Evolutionary conservation across 2,113 vertebrate species (phyloP).

Genomic region (Paracyprichromis sp.): DNA sequence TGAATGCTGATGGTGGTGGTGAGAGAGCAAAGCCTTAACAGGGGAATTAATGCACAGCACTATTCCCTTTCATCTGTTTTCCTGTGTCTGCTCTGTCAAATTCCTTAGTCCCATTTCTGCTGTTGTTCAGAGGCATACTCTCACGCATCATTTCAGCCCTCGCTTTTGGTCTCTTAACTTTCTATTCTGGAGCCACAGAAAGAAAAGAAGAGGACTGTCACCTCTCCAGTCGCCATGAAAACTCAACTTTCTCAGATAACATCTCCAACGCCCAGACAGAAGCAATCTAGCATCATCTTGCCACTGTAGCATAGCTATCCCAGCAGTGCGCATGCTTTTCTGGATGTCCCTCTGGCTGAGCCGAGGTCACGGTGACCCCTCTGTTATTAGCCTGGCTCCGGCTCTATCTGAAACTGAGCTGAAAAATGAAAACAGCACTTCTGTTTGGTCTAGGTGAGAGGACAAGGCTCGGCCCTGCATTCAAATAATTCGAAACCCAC

Average conservation of each 20-base stretch:
- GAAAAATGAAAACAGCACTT: slow-evolving; percentile 59
- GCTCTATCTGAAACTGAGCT: slow-evolving; percentile 25
- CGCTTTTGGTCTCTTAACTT: slow-evolving; percentile 26
- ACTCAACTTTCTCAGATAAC: slow-evolving; percentile 33
- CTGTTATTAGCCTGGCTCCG: slow-evolving; percentile 53
- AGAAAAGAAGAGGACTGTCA: neutral
- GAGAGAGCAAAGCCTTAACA: slow-evolving; percentile 48
- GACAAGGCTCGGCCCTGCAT: slow-evolving; percentile 1
- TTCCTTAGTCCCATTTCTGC: slow-evolving; percentile 42
- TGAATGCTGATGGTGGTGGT: slow-evolving; percentile 42
- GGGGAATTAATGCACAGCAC: slow-evolving; percentile 53
- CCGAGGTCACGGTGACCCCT: slow-evolving; percentile 42
- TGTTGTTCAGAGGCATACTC: slow-evolving; percentile 38
- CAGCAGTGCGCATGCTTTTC: neutral
- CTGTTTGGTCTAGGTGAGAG: slow-evolving; percentile 57
- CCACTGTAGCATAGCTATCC: slow-evolving; percentile 24
- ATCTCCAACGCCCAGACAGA: slow-evolving; percentile 33
- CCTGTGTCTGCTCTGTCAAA: slow-evolving; percentile 37
- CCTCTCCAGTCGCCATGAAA: slow-evolving; percentile 17
- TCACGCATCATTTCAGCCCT: slow-evolving; percentile 37
- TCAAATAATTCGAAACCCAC: neutral
- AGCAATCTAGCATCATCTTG: slow-evolving; percentile 41
- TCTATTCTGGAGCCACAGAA: neutral
- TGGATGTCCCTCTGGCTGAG: slow-evolving; percentile 25
- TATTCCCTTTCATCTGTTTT: slow-evolving; percentile 59